These are phyloP conservation scores for Trialeurodes vaporariorum DNA, from an alignment of 1,140 invertebrate genomes.

Conservation along the genomic window DNA sequence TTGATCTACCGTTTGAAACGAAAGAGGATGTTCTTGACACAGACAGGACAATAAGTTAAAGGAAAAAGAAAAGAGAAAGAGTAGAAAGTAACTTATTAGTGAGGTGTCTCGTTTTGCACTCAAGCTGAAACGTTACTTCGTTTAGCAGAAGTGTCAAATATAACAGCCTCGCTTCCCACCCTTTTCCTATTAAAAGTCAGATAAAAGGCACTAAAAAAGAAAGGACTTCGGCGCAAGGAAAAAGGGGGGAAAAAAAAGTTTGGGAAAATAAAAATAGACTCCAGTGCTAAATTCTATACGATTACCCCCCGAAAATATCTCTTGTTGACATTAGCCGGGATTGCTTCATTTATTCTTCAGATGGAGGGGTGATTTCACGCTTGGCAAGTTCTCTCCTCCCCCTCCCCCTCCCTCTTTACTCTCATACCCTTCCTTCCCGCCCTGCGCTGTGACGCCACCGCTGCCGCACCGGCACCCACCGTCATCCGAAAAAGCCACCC, in stretches of 20 bases:
- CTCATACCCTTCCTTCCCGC: too few species aligned
- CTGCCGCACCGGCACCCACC: too few species aligned
- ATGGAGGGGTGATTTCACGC: neutral
- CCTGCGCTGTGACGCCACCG: too few species aligned
- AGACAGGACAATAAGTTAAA: too few species aligned
- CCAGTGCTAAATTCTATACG: neutral
- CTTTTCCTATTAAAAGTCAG: conserved; percentile 5
- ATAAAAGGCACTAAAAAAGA: neutral
- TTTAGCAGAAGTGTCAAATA: too few species aligned
- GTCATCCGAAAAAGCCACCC: too few species aligned
- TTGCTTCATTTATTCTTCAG: neutral
- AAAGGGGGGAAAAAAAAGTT: conserved; percentile 8
- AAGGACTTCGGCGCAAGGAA: neutral
- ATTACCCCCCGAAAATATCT: neutral
- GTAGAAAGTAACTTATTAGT: too few species aligned
- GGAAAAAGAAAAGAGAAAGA: too few species aligned
- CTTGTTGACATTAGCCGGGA: neutral
- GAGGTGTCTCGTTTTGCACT: too few species aligned
- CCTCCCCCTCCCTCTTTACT: neutral
- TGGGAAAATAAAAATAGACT: conserved; percentile 5
- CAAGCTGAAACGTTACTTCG: too few species aligned
- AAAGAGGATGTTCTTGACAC: too few species aligned
- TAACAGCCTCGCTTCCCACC: conserved; percentile 2
- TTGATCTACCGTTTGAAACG: too few species aligned
- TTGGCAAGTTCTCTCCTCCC: neutral